Conservation (phyloP, 2,888 invertebrate species). For the Cephus rjabovi region DNA sequence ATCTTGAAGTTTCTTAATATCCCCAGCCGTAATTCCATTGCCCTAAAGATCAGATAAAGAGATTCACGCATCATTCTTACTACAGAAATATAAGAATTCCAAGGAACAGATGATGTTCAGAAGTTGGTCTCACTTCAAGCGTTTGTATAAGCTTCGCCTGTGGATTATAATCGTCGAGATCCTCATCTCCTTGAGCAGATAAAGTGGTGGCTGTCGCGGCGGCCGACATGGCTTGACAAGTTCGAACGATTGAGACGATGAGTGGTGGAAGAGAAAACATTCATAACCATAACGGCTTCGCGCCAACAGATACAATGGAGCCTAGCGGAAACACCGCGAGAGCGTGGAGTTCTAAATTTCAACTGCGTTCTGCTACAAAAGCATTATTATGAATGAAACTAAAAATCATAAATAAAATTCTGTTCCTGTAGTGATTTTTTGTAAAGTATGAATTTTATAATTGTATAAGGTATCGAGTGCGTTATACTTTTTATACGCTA, state of each 20-base stretch:
- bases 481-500: not conserved
- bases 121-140: conserved; percentile 45
- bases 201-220: conserved; percentile 43
- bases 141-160: conserved; percentile 54
- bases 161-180: conserved; percentile 44
- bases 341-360: not conserved
- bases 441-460: not conserved
- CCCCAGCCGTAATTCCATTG: conserved; percentile 89
- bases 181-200: conserved; percentile 43
- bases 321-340: not conserved
- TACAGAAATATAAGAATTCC: not conserved
- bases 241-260: not conserved
- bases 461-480: not conserved
- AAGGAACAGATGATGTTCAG: not conserved
- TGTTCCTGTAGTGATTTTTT: not conserved
- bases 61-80: not conserved
- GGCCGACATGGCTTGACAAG: not conserved
- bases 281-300: not conserved
- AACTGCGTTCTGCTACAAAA: not conserved
- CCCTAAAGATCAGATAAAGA: conserved; percentile 71
- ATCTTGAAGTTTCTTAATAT: conserved; percentile 93
- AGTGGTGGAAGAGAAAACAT: not conserved
- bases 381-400: not conserved
- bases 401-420: not conserved
- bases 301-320: not conserved